phyloP scores from a whole-genome alignment of 2,888 invertebrate genomes.

The Pelosia muscerda region DNA sequence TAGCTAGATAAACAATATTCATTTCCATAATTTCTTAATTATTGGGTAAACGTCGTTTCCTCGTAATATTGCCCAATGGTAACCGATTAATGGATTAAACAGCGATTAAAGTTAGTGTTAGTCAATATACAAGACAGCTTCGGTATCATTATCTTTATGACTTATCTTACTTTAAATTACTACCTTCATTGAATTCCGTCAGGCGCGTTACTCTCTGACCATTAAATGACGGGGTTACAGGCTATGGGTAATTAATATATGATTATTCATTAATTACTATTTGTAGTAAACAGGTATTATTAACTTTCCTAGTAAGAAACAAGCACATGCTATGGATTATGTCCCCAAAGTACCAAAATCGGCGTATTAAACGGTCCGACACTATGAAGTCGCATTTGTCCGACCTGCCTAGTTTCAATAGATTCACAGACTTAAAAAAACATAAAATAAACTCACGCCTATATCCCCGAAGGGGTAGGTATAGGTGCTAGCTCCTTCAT shows the following conservation, averaged over 20 bases:
- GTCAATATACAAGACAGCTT: conserved; percentile 23
- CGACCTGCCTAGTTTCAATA: too few relatives aligned
- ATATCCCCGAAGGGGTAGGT: too few relatives aligned
- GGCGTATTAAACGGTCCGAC: too few relatives aligned
- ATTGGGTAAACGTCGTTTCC: conserved; percentile 28
- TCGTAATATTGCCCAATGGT: conserved; percentile 33
- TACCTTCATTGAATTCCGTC: conserved; percentile 30
- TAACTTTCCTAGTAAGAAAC: neutral
- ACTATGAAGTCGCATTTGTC: too few relatives aligned
- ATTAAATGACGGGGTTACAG: conserved; percentile 3
- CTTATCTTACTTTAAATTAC: conserved; percentile 43
- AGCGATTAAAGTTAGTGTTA: conserved; percentile 35
- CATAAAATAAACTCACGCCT: too few relatives aligned
- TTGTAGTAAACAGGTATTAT: neutral
- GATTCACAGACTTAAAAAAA: too few relatives aligned
- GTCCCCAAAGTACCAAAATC: too few relatives aligned
- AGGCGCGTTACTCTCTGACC: conserved; percentile 1
- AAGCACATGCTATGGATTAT: too few relatives aligned
- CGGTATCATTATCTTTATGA: conserved; percentile 37
- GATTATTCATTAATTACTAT: neutral
- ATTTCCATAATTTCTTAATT: conserved; percentile 38
- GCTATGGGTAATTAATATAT: neutral
- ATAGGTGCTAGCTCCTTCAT: too few relatives aligned
- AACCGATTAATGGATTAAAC: conserved; percentile 33
- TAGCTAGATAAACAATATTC: conserved; percentile 30